phyloP scores from a whole-genome alignment of 2,888 invertebrate species.

The Ormyrus pomaceus region DNA sequence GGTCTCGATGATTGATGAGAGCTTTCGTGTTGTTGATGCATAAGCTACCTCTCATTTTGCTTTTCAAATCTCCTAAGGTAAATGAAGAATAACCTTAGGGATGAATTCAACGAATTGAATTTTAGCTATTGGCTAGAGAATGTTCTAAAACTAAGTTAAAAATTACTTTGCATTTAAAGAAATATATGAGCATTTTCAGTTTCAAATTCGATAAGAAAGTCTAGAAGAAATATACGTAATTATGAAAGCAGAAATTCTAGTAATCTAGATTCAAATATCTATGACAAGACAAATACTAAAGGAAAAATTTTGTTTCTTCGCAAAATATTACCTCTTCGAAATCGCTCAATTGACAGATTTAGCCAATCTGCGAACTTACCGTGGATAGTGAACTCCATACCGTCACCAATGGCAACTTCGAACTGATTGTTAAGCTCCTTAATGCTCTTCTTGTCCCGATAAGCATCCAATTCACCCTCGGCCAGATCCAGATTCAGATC shows the following conservation, averaged over 20 bases:
- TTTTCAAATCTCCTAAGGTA: slow-evolving; percentile 84
- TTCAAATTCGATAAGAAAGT: not conserved
- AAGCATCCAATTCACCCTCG: slow-evolving; percentile 85
- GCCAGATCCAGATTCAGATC: slow-evolving; percentile 83
- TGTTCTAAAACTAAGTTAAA: no score
- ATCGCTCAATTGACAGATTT: slow-evolving; percentile 2
- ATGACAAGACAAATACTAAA: slow-evolving; percentile 4
- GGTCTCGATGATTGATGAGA: slow-evolving; percentile 86
- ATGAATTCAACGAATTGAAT: no score
- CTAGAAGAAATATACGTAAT: not conserved
- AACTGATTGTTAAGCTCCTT: slow-evolving; percentile 84
- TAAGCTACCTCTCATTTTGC: slow-evolving; percentile 88
- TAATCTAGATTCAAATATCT: not conserved
- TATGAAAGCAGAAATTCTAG: not conserved
- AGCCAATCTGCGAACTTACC: slow-evolving; percentile 77
- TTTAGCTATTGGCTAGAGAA: no score
- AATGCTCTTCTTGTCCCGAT: slow-evolving; percentile 90
- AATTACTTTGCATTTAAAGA: not conserved
- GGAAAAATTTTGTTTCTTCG: not conserved
- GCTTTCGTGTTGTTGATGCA: slow-evolving; percentile 87
- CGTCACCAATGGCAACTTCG: slow-evolving; percentile 94
- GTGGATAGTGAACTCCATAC: slow-evolving; percentile 95
- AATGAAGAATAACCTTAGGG: not conserved
- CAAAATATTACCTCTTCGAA: slow-evolving; percentile 30
- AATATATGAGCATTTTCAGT: not conserved